phyloP scores from a whole-genome alignment of 2,113 vertebrate genomes.

The Lamprologus lemairii region DNA sequence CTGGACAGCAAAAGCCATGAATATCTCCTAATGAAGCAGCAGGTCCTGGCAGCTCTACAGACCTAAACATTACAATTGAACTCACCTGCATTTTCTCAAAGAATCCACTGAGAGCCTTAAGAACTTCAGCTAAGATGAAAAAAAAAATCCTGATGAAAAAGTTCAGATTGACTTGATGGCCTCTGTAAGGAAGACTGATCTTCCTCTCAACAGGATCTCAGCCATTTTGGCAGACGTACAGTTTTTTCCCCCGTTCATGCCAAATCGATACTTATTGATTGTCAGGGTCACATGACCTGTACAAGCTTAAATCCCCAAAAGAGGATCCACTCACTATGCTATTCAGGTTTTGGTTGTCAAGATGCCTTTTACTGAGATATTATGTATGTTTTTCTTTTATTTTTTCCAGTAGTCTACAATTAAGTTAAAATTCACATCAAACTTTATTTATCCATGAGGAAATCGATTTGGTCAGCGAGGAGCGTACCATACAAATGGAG shows the following conservation, averaged over 20 bases:
- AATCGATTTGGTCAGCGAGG: background rate
- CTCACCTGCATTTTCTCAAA: conserved; percentile 12
- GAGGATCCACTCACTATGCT: background rate
- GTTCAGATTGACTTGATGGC: background rate
- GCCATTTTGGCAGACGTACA: background rate
- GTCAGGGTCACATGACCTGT: background rate
- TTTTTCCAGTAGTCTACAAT: background rate
- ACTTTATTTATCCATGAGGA: background rate
- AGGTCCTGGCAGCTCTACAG: conserved; percentile 1
- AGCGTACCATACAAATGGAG: background rate
- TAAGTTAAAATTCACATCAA: background rate
- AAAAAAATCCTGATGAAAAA: conserved; percentile 2
- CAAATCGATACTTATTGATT: conserved; percentile 12
- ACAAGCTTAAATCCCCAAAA: background rate
- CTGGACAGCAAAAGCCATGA: background rate
- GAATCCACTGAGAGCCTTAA: background rate
- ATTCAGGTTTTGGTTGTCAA: background rate
- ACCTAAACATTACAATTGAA: background rate
- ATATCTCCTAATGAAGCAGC: conserved; percentile 29
- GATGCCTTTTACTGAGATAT: background rate
- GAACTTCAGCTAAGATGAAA: conserved; percentile 16
- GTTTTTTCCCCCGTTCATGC: background rate
- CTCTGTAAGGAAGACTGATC: conserved; percentile 23
- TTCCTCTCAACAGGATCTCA: background rate
- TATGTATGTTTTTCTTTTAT: background rate